Conservation (phyloP, 2,888 invertebrate genomes). For the Nasonia oneida region DNA sequence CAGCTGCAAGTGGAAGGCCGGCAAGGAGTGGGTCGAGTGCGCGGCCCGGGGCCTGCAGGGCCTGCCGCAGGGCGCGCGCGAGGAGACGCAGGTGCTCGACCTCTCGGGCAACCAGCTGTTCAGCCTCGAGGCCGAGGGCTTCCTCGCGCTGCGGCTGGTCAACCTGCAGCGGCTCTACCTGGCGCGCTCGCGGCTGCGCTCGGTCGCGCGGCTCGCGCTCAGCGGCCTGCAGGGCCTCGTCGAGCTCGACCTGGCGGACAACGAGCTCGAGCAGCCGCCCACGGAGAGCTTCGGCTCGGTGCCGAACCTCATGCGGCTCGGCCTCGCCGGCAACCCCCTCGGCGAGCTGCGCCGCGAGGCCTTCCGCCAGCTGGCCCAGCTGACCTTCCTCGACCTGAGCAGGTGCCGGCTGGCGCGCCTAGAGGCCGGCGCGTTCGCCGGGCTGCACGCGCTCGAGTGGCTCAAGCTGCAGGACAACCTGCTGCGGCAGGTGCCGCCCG, state of each 20-base stretch:
- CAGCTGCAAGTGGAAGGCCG: conserved; percentile 95
- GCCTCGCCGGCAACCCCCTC: conserved; percentile 91
- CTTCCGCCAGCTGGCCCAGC: conserved; percentile 87
- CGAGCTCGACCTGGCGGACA: conserved; percentile 92
- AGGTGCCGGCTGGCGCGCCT: conserved; percentile 89
- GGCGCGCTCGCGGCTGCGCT: conserved; percentile 88
- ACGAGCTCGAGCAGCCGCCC: conserved; percentile 89
- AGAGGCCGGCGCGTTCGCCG: conserved; percentile 90
- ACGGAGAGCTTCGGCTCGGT: conserved; percentile 89
- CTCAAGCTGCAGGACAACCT: conserved; percentile 91
- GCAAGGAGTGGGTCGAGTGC: conserved; percentile 95
- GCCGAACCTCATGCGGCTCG: conserved; percentile 90
- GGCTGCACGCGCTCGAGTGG: conserved; percentile 91
- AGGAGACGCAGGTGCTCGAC: conserved; percentile 93
- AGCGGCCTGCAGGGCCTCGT: conserved; percentile 92
- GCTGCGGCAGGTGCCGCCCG: conserved; percentile 83
- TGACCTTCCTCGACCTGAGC: conserved; percentile 90
- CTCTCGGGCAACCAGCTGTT: conserved; percentile 91
- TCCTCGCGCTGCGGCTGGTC: conserved; percentile 88
- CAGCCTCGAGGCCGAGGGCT: conserved; percentile 88
- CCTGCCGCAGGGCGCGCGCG: conserved; percentile 89
- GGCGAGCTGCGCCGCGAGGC: conserved; percentile 85
- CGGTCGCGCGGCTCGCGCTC: conserved; percentile 90
- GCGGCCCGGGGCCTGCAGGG: conserved; percentile 87
- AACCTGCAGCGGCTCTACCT: conserved; percentile 94